These are phyloP conservation scores for Noctua pronuba DNA, from an alignment of 2,888 invertebrate genomes.

Conservation along the genomic window DNA sequence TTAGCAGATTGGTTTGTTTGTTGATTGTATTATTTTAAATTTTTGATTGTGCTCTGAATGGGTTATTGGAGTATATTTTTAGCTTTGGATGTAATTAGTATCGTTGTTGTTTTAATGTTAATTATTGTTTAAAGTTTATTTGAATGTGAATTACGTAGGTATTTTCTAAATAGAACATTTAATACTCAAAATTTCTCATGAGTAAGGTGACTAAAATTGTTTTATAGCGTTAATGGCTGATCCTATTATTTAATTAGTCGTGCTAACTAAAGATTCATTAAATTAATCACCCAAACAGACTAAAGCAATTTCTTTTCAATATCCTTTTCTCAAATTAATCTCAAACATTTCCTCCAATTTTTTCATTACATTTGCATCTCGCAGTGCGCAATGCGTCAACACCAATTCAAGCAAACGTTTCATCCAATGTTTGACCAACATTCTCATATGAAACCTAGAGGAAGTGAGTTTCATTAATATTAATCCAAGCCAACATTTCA, in stretches of 20 bases:
- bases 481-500: not conserved
- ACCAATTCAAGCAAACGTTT: not conserved
- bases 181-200: not conserved
- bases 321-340: not conserved
- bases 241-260: not conserved
- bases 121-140: too few relatives aligned
- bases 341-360: not conserved
- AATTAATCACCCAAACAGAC: too few relatives aligned
- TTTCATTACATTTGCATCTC: not conserved
- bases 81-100: not conserved
- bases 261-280: too few relatives aligned
- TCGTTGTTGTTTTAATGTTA: not conserved
- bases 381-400: constrained; percentile 23
- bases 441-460: not conserved
- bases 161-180: not conserved
- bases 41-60: constrained; percentile 48
- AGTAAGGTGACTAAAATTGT: not conserved
- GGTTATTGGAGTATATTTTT: constrained; percentile 7
- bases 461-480: not conserved
- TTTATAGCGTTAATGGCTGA: not conserved
- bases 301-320: not conserved
- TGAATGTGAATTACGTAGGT: not conserved
- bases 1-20: constrained; percentile 45
- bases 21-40: constrained; percentile 52
- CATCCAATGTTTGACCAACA: constrained; percentile 4